These are phyloP conservation scores for Taenioides sp. DNA, from an alignment of 2,797 vertebrate genomes.

Conservation along the genomic window DNA sequence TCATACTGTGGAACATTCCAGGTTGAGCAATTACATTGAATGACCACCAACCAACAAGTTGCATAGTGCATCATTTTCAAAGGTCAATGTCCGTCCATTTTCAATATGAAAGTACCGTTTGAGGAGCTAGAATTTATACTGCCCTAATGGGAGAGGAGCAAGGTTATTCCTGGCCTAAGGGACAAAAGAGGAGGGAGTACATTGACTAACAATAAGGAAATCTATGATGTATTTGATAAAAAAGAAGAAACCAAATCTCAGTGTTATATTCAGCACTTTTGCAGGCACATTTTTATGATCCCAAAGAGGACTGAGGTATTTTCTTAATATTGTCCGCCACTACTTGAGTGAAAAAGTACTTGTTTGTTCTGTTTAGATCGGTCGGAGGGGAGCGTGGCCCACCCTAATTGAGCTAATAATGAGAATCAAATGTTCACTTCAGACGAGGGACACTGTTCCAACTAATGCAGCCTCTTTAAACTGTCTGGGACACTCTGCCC, in stretches of 20 bases:
- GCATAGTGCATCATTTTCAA: too few relatives aligned
- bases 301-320: not conserved
- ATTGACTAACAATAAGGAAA: not conserved
- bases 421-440: constrained; percentile 25
- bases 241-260: too few relatives aligned
- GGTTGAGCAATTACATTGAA: too few relatives aligned
- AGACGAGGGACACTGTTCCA: constrained; percentile 12
- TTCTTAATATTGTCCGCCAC: not conserved
- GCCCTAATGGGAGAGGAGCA: too few relatives aligned
- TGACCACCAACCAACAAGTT: too few relatives aligned
- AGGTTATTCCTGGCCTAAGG: too few relatives aligned
- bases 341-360: not conserved
- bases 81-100: too few relatives aligned
- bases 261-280: too few relatives aligned
- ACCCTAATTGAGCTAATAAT: constrained; percentile 30
- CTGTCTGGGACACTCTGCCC: constrained; percentile 34
- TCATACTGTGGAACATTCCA: too few relatives aligned
- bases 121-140: too few relatives aligned
- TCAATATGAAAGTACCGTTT: too few relatives aligned
- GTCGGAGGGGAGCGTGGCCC: constrained; percentile 17
- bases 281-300: not conserved
- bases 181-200: not conserved
- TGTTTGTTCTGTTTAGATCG: constrained; percentile 32
- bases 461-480: constrained; percentile 9
- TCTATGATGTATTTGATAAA: not conserved